Percentiles rank a stretch among this genome's conserved stretches.
Conservation (phyloP, 1,140 invertebrate species). For the Apis laboriosa region DNA sequence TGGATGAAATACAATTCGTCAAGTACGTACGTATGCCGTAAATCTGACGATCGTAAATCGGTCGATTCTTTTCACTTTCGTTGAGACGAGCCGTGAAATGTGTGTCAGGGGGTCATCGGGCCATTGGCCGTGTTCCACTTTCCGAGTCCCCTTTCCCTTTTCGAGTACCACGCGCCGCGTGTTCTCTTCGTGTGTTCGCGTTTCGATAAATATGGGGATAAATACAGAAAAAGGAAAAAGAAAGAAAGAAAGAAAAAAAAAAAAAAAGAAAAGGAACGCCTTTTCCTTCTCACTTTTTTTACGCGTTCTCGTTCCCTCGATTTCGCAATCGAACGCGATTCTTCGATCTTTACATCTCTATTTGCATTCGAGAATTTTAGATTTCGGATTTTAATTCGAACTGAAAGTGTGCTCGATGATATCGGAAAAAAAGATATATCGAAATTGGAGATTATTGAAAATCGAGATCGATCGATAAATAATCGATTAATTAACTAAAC, state of each 20-base stretch:
- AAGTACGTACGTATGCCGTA: conserved; percentile 39
- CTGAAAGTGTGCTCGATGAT: no score
- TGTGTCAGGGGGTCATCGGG: conserved; percentile 78
- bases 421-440: no score
- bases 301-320: neutral
- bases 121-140: conserved; percentile 80
- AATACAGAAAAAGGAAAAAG: neutral
- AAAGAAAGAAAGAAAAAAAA: neutral
- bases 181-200: conserved; percentile 45
- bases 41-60: conserved; percentile 63
- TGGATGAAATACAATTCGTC: conserved; percentile 30
- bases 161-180: conserved; percentile 48
- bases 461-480: no score
- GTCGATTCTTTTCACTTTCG: conserved; percentile 79
- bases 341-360: neutral
- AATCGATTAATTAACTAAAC: no score
- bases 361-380: neutral
- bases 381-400: no score
- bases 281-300: conserved; percentile 21
- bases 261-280: neutral
- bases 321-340: neutral
- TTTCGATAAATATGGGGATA: conserved; percentile 27
- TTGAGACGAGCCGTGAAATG: conserved; percentile 75
- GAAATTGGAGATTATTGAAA: no score
- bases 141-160: conserved; percentile 78